Percentiles rank a stretch among this genome's conserved stretches.
Conservation (phyloP, 2,888 invertebrate species). For the Rhagonycha lutea region DNA sequence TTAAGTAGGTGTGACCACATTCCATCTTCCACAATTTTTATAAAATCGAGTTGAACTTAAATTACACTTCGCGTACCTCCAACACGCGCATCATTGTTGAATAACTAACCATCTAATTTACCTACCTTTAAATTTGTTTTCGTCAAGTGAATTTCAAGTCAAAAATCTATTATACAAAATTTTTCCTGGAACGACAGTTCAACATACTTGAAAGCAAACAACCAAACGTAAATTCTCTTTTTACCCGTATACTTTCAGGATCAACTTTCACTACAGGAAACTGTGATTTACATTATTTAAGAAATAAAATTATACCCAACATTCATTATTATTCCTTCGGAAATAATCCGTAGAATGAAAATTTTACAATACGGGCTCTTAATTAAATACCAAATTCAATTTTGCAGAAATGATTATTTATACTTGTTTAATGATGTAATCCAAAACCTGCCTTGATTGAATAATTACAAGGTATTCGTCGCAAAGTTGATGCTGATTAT, state of each 20-base stretch:
- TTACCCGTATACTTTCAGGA: neutral
- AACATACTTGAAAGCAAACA: neutral
- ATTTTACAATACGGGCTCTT: neutral
- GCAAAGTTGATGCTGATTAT: constrained; percentile 11
- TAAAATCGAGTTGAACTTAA: constrained; percentile 1
- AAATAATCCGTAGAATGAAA: neutral
- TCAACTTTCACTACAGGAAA: neutral
- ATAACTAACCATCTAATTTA: neutral
- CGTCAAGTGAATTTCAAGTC: neutral
- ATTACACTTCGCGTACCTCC: neutral
- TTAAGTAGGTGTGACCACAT: constrained; percentile 27
- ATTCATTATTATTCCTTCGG: neutral
- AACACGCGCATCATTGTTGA: neutral
- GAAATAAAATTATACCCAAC: neutral
- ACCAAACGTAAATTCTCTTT: neutral
- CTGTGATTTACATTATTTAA: neutral
- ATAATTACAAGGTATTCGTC: constrained; percentile 17
- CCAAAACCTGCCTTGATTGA: constrained; percentile 16
- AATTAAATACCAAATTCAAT: constrained; percentile 19
- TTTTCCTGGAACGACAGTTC: neutral
- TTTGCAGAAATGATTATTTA: constrained; percentile 18
- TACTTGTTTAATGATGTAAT: constrained; percentile 28
- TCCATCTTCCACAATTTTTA: constrained; percentile 11
- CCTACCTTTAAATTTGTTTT: neutral
- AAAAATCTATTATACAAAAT: neutral